A percentile compares a stretch with the other conserved stretches of the same genome.
These are phyloP conservation scores for Coelinius sp. DNA, from an alignment of 2,888 invertebrate species.

Conservation along the genomic window DNA sequence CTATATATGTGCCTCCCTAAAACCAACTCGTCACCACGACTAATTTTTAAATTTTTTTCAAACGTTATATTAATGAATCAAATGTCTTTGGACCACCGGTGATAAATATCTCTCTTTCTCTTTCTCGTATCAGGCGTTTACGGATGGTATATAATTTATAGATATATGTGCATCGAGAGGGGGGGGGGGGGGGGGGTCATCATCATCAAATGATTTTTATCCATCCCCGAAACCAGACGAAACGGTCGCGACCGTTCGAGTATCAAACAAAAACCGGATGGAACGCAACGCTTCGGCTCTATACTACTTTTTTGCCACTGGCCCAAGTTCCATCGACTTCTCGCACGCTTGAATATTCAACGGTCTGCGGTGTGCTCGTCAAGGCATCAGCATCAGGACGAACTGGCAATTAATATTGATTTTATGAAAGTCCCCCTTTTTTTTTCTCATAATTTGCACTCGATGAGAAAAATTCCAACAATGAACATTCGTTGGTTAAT, in stretches of 20 bases:
- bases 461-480: no score
- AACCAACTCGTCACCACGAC: background rate
- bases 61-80: constrained; percentile 42
- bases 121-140: constrained; percentile 50
- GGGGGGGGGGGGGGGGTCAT: constrained; percentile 24
- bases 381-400: constrained; percentile 52
- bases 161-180: background rate
- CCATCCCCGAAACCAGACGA: constrained; percentile 32
- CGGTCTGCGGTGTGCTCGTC: constrained; percentile 43
- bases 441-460: no score
- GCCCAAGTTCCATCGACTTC: constrained; percentile 22
- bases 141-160: constrained; percentile 48
- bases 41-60: constrained; percentile 9
- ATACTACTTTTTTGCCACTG: constrained; percentile 65
- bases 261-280: constrained; percentile 59
- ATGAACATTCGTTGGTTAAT: no score
- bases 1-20: constrained; percentile 11
- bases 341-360: constrained; percentile 66
- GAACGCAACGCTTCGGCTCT: constrained; percentile 59
- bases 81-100: constrained; percentile 45
- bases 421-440: constrained; percentile 61
- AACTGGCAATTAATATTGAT: constrained; percentile 68
- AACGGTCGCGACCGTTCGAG: constrained; percentile 26
- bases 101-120: constrained; percentile 54
- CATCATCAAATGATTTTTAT: constrained; percentile 49